Evolutionary conservation across 2,888 invertebrate species (phyloP), one percentile per base, ranked within the genome.

Genomic region (Philhelius pedissequus): DNA sequence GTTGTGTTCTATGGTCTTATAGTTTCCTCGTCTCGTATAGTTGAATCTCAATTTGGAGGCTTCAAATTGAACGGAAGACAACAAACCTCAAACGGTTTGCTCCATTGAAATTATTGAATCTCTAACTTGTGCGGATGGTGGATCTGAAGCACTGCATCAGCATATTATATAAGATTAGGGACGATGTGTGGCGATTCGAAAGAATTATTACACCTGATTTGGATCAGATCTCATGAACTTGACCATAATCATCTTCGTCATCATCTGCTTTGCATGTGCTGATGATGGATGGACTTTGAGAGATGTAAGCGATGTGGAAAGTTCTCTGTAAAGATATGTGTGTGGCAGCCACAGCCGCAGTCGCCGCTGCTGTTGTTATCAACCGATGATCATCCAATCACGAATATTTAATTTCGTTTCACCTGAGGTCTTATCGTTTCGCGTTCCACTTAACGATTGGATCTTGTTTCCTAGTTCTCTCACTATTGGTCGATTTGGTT

Each of bases 151-250:
- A 86, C 86, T 78, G 27, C 70, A 52, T 30, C 52, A 15, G n/a
- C 11, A 30, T n/a, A n/a, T n/a, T n/a, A n/a, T n/a, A n/a, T 4
- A n/a, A 20, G 62, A 48, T 64, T 25, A 32, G 48, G 3, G 38
- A 30, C 18, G 22, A 60, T 83, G 83, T 83, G 84, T 71, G 75
- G 80, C 89, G 89, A 89, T 89, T 89, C 89, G 88, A 89, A 90
- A 90, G 90, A 91, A 91, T 91, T 91, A 91, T 91, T 91, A 91
- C 91, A 91, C 91, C 91, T 91, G 91, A 91, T 91, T 91, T 90
- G 89, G 89, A 91, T 91, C 90, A 89, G 89, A 88, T 89, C 89
- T 87, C 89, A 89, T 90, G 89, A 90, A 90, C 90, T 90, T 90
- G 90, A 89, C 90, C 90, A 89, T 86, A 87, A 74, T 77, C 86